Base-by-base conservation (phyloP, 2,797 vertebrate genomes). In the Sebastes goodei region DNA sequence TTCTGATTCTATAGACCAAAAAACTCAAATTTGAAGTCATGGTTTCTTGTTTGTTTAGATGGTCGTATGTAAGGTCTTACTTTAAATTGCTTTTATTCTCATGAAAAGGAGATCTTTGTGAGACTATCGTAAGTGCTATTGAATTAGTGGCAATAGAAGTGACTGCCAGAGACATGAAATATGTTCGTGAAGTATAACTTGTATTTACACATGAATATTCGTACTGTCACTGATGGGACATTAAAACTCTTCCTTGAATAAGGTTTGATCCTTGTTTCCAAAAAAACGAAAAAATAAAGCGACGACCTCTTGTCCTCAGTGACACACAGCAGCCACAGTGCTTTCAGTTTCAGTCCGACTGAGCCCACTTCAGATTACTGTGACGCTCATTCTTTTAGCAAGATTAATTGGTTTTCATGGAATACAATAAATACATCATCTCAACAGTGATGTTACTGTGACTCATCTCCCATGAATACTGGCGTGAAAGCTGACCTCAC, bases 401-500 rank as follows among this genome's bases (percentile, higher is more conserved):
- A 30, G 21, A 72, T 80, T 70, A 78, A 86, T 87, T 67, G 52
- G 29, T 8, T 42, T 88, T 81, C 42, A 7, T 80, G 57, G 84
- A 46, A 82, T 72, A 86, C 86, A 86, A 89, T 81, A 93, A 52
- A 84, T 74, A 86, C 84, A 85, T 89, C 81, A 93, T 84, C 82
- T 81, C 76, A 77, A 82, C 73, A 35, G 59, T 80, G 91, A 87
- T 84, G 89, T 74, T 78, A 62, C 42, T 46, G 64, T 92, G 93
- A 93, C 82, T 93, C 92, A 88, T 74, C 78, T 85, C 56, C 32
- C 67, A 75, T 89, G 82, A 81, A 80, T 66, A 83, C 72, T 46
- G 72, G 42, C 74, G 72, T 80, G 57, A 88, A 89, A 74, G 79
- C 69, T 88, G 76, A 88, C 86, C 85, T 89, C 76, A 86, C 86